Percentiles rank a stretch among this genome's conserved stretches.
phyloP scores from a whole-genome alignment of 2,113 vertebrate genomes.

The Herpetotheres cachinnans region DNA sequence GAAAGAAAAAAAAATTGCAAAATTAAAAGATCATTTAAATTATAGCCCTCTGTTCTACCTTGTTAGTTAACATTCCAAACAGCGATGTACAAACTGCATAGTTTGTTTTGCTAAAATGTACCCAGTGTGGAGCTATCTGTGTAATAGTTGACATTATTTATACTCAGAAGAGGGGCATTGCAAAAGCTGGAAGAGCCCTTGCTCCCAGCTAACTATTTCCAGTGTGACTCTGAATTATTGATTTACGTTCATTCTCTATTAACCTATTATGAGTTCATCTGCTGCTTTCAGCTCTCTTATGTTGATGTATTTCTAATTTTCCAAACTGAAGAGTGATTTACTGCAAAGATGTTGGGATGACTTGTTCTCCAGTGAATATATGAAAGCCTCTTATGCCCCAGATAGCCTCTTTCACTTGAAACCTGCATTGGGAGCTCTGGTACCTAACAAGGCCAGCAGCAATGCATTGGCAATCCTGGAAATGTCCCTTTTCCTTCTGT shows the following conservation, averaged over 20 bases:
- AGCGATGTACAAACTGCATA: neutral
- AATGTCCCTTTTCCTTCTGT: neutral
- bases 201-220: neutral
- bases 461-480: neutral
- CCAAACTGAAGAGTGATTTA: neutral
- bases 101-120: constrained; percentile 18
- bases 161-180: constrained; percentile 10
- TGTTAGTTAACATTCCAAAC: constrained; percentile 24
- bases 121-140: constrained; percentile 7
- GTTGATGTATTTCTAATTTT: neutral
- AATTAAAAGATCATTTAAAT: neutral
- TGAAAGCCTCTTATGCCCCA: neutral
- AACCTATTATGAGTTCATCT: constrained; percentile 7
- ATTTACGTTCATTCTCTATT: constrained; percentile 16
- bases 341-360: neutral
- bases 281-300: neutral
- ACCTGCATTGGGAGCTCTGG: neutral
- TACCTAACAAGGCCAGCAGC: neutral
- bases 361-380: neutral
- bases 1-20: neutral
- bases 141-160: constrained; percentile 4
- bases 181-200: neutral
- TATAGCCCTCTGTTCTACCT: constrained; percentile 7
- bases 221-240: constrained; percentile 8
- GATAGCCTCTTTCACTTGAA: neutral